Conservation (phyloP, 1,140 invertebrate species). For the Drosophila ohnishii region DNA sequence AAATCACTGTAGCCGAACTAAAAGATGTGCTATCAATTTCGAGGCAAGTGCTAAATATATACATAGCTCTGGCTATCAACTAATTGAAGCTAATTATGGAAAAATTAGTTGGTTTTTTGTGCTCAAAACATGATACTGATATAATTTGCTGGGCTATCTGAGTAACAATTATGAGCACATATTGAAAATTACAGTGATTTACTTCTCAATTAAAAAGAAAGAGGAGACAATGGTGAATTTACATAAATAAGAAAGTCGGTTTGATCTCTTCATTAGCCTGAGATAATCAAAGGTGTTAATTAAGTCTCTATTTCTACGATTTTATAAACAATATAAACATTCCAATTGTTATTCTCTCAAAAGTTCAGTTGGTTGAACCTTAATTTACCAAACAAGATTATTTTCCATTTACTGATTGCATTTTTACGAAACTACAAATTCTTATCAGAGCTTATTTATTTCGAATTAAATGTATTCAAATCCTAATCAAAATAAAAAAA, state of each 20-base stretch:
- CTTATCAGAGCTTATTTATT: conserved; percentile 25
- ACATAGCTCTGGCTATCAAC: conserved; percentile 18
- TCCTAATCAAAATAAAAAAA: conserved; percentile 16
- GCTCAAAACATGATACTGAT: conserved; percentile 11
- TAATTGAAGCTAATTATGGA: conserved; percentile 37
- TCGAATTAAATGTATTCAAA: conserved; percentile 24
- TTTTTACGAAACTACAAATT: conserved; percentile 12
- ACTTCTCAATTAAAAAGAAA: neutral
- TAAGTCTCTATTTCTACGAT: neutral
- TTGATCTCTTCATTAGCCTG: neutral
- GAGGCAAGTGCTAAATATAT: conserved; percentile 29
- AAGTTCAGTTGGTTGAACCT: neutral
- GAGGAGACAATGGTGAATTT: neutral
- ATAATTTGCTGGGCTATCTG: conserved; percentile 1
- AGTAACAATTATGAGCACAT: neutral
- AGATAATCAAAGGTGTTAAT: conserved; percentile 1
- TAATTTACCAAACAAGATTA: neutral
- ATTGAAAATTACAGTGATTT: neutral
- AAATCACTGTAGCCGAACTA: conserved; percentile 31
- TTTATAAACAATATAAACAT: neutral
- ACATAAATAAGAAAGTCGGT: conserved; percentile 5
- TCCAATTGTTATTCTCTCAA: neutral
- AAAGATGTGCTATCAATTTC: conserved; percentile 40
- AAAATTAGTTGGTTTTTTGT: conserved; percentile 7
- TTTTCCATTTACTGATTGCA: conserved; percentile 15